Evolutionary conservation across 2,888 invertebrate genomes (phyloP), one percentile per base, ranked within the genome.

Genomic region (Invenusta paracnida): DNA sequence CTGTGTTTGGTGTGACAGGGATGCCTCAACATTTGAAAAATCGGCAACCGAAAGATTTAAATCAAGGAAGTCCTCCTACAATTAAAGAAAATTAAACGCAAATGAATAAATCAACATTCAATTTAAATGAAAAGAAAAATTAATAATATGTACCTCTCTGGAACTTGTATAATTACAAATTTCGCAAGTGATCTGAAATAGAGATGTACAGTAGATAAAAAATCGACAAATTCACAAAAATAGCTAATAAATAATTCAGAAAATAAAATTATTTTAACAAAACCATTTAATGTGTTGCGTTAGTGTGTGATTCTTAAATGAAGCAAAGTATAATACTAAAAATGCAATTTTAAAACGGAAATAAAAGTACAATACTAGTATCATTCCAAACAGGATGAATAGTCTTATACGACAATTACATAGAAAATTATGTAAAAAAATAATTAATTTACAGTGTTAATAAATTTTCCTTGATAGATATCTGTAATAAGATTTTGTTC

Each of bases 11-110:
- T 0, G 87, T 2, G 87, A 84, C 29, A 92, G 88, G 48, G 89
- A 89, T 29, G 89, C 87, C 85, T 90, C 89, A n/a, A 92, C 88
- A 85, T 90, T 89, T 17, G 86, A 85, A 66, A 88, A 88, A 0
- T 90, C 91, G 81, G 90, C 88, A 13, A 92, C 90, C 81, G 91
- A 88, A 48, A 91, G 87, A 79, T 90, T 89, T 67, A 92, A 87
- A 86, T 92, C 91, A 27, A 91, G 88, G 87, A 91, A 90, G 86
- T 91, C 90, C 87, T 91, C 91, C 91, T 91, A 86, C 25, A 66
- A 5, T 11, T 48, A 48, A 5, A 79, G n/a, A 2, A 79, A 5
- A n/a, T n/a, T 11, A 79, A 79, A 79, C n/a, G 28, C 2, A 2
- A 79, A 27, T 48, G 48, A 48, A 48, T 48, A 48, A 17, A 17